Base-by-base conservation (phyloP, 2,888 invertebrate genomes). In the Encarsia formosa region DNA sequence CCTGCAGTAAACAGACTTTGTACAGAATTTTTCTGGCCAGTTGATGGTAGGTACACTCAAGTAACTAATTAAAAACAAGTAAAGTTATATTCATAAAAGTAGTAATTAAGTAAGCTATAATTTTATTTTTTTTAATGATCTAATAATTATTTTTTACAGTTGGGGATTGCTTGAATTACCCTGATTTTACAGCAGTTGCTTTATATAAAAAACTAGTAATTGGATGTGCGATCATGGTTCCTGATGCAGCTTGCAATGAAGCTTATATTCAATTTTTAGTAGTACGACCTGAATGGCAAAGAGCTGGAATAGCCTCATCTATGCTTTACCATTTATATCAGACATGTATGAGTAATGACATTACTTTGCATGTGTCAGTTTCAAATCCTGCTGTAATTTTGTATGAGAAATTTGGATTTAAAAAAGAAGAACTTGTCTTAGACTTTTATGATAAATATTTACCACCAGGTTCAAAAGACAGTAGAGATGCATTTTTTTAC, bases 391-490 rank as follows among this genome's bases (percentile, higher is more conserved):
- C 94, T 0, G 79, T 94, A 65, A 83, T 92, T 68, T 76, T 95
- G 9, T 95, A 95, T 71, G 91, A 94, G 71, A 91, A 91, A 68
- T 95, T 95, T 77, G 93, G 94, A n/a, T 95, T 95, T 68, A 94
- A 94, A 79, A 85, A 89, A 13, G 91, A 93, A 72, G 88, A 92
- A 70, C 82, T 92, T 50, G 81, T 90, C 35, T 79, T 88, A 63
- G 87, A 92, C 70, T 95, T 95, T 75, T 95, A 95, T 74, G 91
- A 94, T 64, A 93, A 93, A 71, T 95, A 93, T 74, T 82, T 86
- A 70, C 83, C 90, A 39, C 80, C 82, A 29, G 86, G 90, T 62
- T 86, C 87, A 20, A 84, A 82, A 60, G 89, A 92, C 63, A 91
- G 92, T 69, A 85, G 88, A 68, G 88, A 94, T 76, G 94, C 94